phyloP scores from a whole-genome alignment of 2,888 invertebrate genomes.

The Ditula angustiorana region DNA sequence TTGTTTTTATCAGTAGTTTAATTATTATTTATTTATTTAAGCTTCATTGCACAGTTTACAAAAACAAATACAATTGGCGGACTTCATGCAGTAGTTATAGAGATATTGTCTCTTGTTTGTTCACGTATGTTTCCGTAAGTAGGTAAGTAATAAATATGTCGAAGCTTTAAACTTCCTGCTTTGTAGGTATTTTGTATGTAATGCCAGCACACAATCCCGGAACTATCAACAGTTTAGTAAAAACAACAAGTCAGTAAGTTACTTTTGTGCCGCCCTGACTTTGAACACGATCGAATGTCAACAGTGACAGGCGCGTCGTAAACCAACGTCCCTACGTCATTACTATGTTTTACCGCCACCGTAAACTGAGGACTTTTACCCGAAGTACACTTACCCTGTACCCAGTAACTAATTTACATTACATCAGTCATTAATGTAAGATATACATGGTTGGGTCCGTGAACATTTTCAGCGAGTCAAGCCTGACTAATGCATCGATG shows the following conservation, averaged over 20 bases:
- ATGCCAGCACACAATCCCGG: background rate
- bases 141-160: no score
- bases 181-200: no score
- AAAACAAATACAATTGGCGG: no score
- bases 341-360: slow-evolving; percentile 28
- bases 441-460: background rate
- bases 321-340: slow-evolving; percentile 29
- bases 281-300: slow-evolving; percentile 38
- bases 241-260: background rate
- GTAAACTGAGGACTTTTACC: slow-evolving; percentile 16
- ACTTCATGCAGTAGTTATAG: no score
- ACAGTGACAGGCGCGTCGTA: slow-evolving; percentile 32
- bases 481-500: background rate
- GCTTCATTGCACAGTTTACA: no score
- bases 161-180: no score
- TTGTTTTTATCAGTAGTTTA: no score
- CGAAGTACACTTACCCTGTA: slow-evolving; percentile 6
- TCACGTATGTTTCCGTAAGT: no score
- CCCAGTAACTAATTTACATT: slow-evolving; percentile 3
- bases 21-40: no score
- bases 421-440: no score
- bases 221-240: background rate
- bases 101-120: no score
- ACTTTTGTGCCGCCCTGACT: slow-evolving; percentile 10
- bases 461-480: accelerated